Evolutionary conservation across 2,888 invertebrate species (phyloP), one percentile per base, ranked within the genome.

Genomic region (Globia sparganii): DNA sequence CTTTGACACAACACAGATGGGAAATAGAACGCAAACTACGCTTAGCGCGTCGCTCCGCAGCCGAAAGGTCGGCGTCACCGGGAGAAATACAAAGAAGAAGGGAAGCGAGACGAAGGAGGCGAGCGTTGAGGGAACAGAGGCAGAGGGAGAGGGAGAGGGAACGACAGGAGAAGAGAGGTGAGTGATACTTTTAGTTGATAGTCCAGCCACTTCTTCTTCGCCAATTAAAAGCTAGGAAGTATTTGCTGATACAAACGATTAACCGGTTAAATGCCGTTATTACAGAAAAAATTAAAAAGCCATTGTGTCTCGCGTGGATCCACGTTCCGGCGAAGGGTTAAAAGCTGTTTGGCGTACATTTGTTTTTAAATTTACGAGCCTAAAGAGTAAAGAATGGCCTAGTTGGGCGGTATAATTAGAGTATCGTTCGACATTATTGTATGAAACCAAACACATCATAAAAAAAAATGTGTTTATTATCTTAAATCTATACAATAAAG

Each of bases 11-110:
- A 73, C 2, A 62, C 69, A 95, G 96, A 88, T 99, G 99, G 97
- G 99, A 99, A 94, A 99, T 99, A 77, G 99, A 99, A 92, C 98
- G 99, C 80, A 99, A 99, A 92, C 96, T 99, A 3, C 97, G 99
- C 40, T 97, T 99, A 84, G 99, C 99, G 0, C 91, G 93, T 0
- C 95, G 97, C 0, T 95, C 96, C 0, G 96, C 96, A 0, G 94
- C 94, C 0, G 96, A 96, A 56, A 90, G 95, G 0, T 92, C 94
- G 0, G 94, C 94, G 0, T 95, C 94, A 0, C 95, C 95, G 0
- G 94, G 90, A 0, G 94, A 94, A 74, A 65, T 94, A 2, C 93
- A 94, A 46, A 78, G 94, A 0, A 77, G 96, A 0, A 78, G 94
- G 0, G 95, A 94, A 0, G 94, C 94, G 0, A 75, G 95, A 2